Conservation (phyloP, 2,888 invertebrate genomes). For the Chorisops tibialis region DNA sequence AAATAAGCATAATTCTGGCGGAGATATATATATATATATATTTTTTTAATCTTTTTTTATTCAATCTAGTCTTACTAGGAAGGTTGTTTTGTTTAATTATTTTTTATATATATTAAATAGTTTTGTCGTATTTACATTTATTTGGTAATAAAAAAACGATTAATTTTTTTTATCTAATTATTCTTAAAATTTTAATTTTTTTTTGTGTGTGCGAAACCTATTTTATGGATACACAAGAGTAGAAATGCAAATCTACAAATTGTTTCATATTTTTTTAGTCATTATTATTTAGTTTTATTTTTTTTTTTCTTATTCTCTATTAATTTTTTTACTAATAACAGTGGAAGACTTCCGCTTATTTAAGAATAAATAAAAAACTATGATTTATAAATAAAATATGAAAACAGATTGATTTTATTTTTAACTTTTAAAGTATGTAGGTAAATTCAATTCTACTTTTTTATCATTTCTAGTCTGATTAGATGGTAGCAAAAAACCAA, state of each 20-base stretch:
- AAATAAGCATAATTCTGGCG: too few species aligned
- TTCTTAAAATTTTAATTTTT: background rate
- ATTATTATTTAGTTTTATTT: background rate
- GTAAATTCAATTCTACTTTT: slow-evolving; percentile 1
- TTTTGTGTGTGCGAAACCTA: slow-evolving; percentile 28
- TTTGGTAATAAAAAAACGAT: background rate
- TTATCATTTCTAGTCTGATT: background rate
- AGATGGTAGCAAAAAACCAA: too few species aligned
- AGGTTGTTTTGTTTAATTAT: background rate
- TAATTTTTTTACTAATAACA: slow-evolving; percentile 40
- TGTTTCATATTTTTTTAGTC: background rate
- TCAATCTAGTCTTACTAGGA: slow-evolving; percentile 26
- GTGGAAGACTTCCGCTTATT: slow-evolving; percentile 52
- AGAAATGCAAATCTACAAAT: slow-evolving; percentile 19
- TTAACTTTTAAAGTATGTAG: background rate
- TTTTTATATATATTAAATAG: slow-evolving; percentile 28
- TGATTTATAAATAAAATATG: background rate
- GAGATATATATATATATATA: slow-evolving; percentile 24
- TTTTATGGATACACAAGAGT: slow-evolving; percentile 22
- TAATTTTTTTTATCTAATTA: slow-evolving; percentile 6
- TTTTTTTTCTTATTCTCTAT: background rate
- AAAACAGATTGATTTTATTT: too few species aligned
- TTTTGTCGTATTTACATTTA: too few species aligned
- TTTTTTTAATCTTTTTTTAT: slow-evolving; percentile 22
- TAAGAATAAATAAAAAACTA: slow-evolving; percentile 6